A percentile compares a stretch with the other conserved stretches of the same genome.
These are phyloP conservation scores for Rosalia funebris DNA, from an alignment of 2,888 invertebrate genomes.

Conservation along the genomic window DNA sequence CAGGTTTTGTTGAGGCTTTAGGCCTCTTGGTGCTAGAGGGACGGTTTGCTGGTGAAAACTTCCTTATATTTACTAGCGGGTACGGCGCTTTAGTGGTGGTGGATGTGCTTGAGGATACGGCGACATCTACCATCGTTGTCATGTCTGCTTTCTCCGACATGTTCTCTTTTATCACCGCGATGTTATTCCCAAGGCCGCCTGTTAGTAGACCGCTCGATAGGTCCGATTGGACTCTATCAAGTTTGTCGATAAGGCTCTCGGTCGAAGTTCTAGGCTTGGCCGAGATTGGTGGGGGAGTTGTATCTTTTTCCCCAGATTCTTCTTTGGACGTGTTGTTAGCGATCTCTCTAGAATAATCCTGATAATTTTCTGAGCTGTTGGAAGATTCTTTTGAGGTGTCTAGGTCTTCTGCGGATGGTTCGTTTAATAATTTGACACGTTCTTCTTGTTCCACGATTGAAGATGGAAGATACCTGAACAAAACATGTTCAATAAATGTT, in stretches of 20 bases:
- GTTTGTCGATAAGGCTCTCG: constrained; percentile 86
- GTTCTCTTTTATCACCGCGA: constrained; percentile 71
- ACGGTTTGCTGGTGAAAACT: constrained; percentile 67
- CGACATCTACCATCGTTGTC: constrained; percentile 54
- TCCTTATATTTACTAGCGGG: constrained; percentile 72
- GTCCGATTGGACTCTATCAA: constrained; percentile 86
- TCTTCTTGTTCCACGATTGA: constrained; percentile 81
- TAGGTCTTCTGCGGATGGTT: constrained; percentile 57
- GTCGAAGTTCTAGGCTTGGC: constrained; percentile 69
- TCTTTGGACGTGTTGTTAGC: constrained; percentile 27
- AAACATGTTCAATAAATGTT: neutral
- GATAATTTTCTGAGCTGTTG: constrained; percentile 26
- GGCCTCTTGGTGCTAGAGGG: constrained; percentile 53
- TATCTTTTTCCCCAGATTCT: constrained; percentile 53
- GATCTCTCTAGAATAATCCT: constrained; percentile 21
- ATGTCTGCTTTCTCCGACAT: constrained; percentile 57
- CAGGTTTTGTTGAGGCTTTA: constrained; percentile 13
- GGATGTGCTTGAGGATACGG: constrained; percentile 60
- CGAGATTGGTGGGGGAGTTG: constrained; percentile 50
- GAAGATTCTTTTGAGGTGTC: constrained; percentile 32
- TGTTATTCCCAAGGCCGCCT: constrained; percentile 78
- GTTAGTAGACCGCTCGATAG: constrained; percentile 80
- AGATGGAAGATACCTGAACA: constrained; percentile 73
- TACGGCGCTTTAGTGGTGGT: constrained; percentile 63
- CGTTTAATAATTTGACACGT: constrained; percentile 75